Conservation (phyloP, 2,797 vertebrate species). For the Choloepus didactylus region DNA sequence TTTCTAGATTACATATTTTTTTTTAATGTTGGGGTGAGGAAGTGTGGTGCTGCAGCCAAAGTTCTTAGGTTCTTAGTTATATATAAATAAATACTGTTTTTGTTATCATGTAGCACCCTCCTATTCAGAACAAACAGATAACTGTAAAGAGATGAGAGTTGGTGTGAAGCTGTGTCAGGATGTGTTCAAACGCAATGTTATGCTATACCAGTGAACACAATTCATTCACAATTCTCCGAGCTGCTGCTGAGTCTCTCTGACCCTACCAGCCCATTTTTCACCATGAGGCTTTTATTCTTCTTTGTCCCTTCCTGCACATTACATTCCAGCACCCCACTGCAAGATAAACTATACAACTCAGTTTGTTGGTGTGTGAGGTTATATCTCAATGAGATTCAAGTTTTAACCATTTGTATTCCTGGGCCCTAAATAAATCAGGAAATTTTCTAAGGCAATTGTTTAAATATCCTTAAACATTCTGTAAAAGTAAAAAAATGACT, state of each 20-base stretch:
- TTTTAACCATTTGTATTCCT: background rate
- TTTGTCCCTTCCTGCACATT: background rate
- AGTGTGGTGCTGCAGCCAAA: background rate
- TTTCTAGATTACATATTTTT: background rate
- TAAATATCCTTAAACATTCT: background rate
- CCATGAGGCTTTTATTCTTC: background rate
- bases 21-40: background rate
- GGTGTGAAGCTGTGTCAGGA: background rate
- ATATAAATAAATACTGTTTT: background rate
- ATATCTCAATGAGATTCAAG: background rate
- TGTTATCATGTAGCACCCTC: background rate
- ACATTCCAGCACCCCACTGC: too few species aligned
- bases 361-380: background rate
- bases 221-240: background rate
- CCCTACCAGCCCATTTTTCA: background rate
- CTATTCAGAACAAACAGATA: background rate
- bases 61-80: background rate
- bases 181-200: background rate
- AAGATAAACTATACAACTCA: background rate
- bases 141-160: background rate
- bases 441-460: background rate
- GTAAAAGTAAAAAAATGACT: background rate
- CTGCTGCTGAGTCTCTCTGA: background rate
- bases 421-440: background rate
- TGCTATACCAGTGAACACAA: rapidly evolving